These are phyloP conservation scores for Galbula dea DNA, from an alignment of 2,113 vertebrate species.

Conservation along the genomic window DNA sequence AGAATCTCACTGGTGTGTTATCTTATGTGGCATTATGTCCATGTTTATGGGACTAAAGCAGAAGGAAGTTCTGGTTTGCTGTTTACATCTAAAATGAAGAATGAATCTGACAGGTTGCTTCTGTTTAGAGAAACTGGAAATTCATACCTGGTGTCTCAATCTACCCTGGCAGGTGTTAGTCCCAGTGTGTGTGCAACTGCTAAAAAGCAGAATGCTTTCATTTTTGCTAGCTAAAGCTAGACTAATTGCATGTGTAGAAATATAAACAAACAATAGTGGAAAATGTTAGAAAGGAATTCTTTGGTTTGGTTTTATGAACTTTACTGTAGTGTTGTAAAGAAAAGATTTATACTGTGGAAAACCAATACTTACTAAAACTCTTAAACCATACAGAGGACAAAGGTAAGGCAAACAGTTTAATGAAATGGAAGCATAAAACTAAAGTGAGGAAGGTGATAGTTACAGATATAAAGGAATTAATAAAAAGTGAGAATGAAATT, in stretches of 20 bases:
- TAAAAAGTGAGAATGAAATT: not conserved
- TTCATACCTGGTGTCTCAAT: not conserved
- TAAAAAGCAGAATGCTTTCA: not conserved
- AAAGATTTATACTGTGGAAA: not conserved
- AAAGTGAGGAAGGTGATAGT: not conserved
- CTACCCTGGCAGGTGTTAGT: not conserved
- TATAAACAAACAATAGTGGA: conserved; percentile 6
- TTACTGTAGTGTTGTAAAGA: not conserved
- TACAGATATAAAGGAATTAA: not conserved
- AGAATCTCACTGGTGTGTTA: not conserved
- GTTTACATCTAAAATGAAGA: not conserved
- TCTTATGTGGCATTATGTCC: conserved; percentile 32
- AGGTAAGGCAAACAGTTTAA: not conserved
- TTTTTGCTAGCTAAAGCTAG: not conserved
- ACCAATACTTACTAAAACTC: not conserved
- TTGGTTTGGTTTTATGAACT: conserved; percentile 13
- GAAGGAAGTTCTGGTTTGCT: conserved; percentile 21
- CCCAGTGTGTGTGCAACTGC: not conserved
- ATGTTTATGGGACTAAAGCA: conserved; percentile 18
- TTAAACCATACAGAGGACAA: not conserved
- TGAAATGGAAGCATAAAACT: not conserved
- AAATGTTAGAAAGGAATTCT: not conserved
- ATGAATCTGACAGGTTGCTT: not conserved
- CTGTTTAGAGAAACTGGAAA: not conserved
- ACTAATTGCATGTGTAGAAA: not conserved